Evolutionary conservation across 92 coral and sea anemone genomes (phyloP).

Genomic region (Porites evermanni): DNA sequence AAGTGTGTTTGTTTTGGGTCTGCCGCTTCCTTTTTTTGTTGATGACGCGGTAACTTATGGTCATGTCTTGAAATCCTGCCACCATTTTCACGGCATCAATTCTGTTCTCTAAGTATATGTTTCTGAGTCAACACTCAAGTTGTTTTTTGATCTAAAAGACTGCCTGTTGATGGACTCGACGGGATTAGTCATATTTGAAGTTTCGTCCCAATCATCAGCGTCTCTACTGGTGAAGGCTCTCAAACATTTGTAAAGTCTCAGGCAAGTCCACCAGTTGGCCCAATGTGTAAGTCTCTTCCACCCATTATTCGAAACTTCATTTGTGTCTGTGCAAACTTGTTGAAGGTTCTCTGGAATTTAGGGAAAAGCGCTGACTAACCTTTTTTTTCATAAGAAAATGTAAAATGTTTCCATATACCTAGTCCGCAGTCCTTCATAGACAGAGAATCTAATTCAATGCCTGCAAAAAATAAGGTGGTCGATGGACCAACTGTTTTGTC

Average conservation of each 20-base stretch:
- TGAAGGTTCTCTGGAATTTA: constrained; percentile 19
- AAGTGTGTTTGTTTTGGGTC: constrained; percentile 9
- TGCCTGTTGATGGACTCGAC: constrained; percentile 64
- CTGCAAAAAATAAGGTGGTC: too few species aligned
- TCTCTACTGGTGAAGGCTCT: background rate
- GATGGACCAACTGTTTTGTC: too few species aligned
- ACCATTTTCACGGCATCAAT: constrained; percentile 62
- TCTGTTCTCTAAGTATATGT: constrained; percentile 67
- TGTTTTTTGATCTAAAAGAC: constrained; percentile 47
- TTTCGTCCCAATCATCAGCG: constrained; percentile 52
- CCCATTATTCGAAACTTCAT: constrained; percentile 5
- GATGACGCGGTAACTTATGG: constrained; percentile 17
- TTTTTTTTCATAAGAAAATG: constrained; percentile 45
- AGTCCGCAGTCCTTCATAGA: too few species aligned
- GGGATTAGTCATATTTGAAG: constrained; percentile 56
- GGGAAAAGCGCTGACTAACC: constrained; percentile 9
- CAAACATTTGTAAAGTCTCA: background rate
- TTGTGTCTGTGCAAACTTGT: background rate
- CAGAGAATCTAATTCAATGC: too few species aligned
- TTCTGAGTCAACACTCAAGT: constrained; percentile 41
- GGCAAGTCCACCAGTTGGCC: constrained; percentile 65
- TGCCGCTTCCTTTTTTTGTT: constrained; percentile 47
- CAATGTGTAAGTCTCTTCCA: constrained; percentile 68
- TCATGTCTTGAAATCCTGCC: constrained; percentile 29
- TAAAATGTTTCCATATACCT: constrained; percentile 11